phyloP scores from a whole-genome alignment of 2,797 vertebrate species.

The Muscicapa comitata region DNA sequence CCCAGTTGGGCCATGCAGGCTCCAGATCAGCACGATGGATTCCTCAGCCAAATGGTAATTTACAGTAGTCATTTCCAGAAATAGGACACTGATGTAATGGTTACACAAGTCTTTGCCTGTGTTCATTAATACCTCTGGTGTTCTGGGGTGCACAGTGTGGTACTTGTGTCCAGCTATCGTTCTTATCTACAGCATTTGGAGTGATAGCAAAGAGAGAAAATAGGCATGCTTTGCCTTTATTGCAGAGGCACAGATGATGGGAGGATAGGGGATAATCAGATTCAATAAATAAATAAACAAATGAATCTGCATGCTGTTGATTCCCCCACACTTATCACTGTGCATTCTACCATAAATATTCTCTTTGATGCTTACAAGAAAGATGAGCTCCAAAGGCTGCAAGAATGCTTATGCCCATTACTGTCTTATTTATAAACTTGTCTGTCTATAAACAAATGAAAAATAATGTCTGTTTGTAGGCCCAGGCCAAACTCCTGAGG shows the following conservation, averaged over 20 bases:
- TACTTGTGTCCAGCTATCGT: background rate
- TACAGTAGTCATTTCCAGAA: background rate
- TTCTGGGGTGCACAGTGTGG: background rate
- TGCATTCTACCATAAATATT: constrained; percentile 7
- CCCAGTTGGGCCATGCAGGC: background rate
- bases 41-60: background rate
- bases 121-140: background rate
- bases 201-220: background rate
- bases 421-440: constrained; percentile 16
- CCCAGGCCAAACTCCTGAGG: background rate
- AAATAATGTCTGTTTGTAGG: background rate
- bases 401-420: background rate
- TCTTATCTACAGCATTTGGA: background rate
- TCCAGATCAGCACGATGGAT: background rate
- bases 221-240: background rate
- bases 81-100: background rate
- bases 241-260: background rate
- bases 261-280: background rate
- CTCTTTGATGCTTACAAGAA: constrained; percentile 30
- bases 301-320: background rate
- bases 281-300: background rate
- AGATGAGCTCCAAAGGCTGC: background rate
- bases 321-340: background rate
- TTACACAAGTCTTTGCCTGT: background rate
- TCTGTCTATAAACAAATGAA: constrained; percentile 2